phyloP scores from a whole-genome alignment of 1,140 invertebrate genomes.

The Philotrypesis tridentata region DNA sequence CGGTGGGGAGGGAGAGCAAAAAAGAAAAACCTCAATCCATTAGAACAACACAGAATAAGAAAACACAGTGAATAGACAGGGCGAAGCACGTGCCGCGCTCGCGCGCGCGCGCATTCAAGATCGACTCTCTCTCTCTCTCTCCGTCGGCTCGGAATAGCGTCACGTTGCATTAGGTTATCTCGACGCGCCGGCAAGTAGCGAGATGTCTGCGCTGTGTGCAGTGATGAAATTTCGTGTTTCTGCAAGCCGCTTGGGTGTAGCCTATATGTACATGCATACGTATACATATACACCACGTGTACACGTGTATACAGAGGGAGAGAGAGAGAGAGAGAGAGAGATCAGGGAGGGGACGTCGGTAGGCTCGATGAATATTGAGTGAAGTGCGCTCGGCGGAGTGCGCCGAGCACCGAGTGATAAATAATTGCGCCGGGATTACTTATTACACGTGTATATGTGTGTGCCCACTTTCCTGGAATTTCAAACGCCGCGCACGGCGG shows the following conservation, averaged over 20 bases:
- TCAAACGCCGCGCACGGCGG: neutral
- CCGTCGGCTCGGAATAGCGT: neutral
- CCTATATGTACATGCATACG: neutral
- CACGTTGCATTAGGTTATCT: slow-evolving; percentile 19
- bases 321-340: neutral
- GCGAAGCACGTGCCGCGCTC: slow-evolving; percentile 23
- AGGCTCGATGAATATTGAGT: slow-evolving; percentile 30
- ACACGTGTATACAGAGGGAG: no score
- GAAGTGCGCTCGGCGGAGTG: no score
- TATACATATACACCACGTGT: no score
- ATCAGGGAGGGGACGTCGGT: slow-evolving; percentile 1
- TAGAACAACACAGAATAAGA: neutral
- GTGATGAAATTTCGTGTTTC: slow-evolving; percentile 47
- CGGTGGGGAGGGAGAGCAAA: no score
- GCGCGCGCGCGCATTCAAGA: neutral
- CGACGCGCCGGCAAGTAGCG: neutral
- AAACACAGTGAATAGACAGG: neutral
- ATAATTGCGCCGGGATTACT: slow-evolving; percentile 24
- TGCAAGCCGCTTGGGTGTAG: neutral
- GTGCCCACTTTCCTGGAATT: slow-evolving; percentile 18
- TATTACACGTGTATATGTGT: neutral
- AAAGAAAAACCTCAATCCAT: neutral
- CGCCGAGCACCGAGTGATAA: slow-evolving; percentile 20
- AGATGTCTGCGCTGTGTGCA: neutral
- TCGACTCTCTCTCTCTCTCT: neutral